phyloP scores from a whole-genome alignment of 2,113 vertebrate species.

The Megaceryle torquata region DNA sequence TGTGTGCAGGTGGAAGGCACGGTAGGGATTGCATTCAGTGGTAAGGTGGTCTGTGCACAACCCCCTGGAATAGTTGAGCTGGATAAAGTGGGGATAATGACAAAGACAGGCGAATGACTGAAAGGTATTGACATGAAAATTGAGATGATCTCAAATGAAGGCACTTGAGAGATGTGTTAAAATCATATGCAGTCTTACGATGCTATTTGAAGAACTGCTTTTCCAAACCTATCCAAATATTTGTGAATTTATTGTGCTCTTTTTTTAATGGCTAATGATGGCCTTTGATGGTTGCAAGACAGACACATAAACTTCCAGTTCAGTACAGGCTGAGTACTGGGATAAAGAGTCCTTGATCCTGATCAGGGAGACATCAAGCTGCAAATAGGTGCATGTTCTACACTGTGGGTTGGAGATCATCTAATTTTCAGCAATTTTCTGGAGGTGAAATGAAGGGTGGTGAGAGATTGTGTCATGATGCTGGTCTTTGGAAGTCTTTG shows the following conservation, averaged over 20 bases:
- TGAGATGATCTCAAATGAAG: neutral
- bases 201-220: neutral
- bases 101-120: neutral
- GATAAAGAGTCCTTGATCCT: neutral
- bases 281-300: neutral
- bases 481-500: neutral
- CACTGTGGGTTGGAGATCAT: neutral
- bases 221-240: neutral
- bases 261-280: neutral
- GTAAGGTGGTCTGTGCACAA: neutral
- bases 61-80: neutral
- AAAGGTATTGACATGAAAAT: neutral
- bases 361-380: neutral
- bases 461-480: neutral
- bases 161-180: neutral
- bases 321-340: neutral
- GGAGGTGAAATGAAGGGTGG: neutral
- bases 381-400: neutral
- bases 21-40: neutral
- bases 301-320: neutral
- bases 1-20: neutral
- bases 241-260: neutral
- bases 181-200: neutral
- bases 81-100: neutral
- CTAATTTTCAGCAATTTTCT: neutral